Evolutionary conservation across 64 coral and sea anemone species (phyloP).

Genomic region (Montipora capricornis): DNA sequence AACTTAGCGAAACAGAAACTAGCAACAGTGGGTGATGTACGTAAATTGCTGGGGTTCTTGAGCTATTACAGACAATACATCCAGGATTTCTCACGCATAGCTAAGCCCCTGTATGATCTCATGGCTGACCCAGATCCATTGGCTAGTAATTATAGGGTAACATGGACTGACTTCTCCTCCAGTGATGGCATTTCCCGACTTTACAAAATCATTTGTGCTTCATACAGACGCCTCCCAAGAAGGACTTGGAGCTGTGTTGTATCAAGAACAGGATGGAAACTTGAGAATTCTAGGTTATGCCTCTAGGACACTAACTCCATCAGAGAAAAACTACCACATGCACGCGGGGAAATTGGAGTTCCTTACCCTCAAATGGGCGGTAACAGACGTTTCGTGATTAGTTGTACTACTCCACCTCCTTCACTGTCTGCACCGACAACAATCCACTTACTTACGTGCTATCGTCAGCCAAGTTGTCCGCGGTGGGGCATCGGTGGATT

Average conservation of each 20-base stretch:
- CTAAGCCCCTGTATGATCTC: slow-evolving; percentile 52
- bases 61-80: slow-evolving; percentile 50
- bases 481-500: slow-evolving; percentile 43
- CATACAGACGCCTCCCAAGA: slow-evolving; percentile 19
- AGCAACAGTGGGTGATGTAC: slow-evolving; percentile 42
- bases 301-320: slow-evolving; percentile 26
- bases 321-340: slow-evolving; percentile 34
- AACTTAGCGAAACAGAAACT: slow-evolving; percentile 12
- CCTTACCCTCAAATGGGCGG: slow-evolving; percentile 40
- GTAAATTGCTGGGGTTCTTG: slow-evolving; percentile 41
- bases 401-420: slow-evolving; percentile 26
- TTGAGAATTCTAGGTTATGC: slow-evolving; percentile 31
- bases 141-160: slow-evolving; percentile 16
- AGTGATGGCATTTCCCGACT: slow-evolving; percentile 40
- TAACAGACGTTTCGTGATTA: slow-evolving; percentile 35
- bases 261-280: slow-evolving; percentile 15
- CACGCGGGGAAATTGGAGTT: slow-evolving; percentile 27
- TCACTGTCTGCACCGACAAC: slow-evolving; percentile 56
- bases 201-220: slow-evolving; percentile 37
- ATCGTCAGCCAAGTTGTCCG: slow-evolving; percentile 28
- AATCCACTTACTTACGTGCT: slow-evolving; percentile 49
- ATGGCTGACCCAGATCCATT: slow-evolving; percentile 6
- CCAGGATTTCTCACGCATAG: slow-evolving; percentile 45
- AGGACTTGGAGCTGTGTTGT: background rate
- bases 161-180: slow-evolving; percentile 47